Conservation (phyloP, 37 sponge, comb jelly and placozoan genomes). For the Cladorhizidae sp. region DNA sequence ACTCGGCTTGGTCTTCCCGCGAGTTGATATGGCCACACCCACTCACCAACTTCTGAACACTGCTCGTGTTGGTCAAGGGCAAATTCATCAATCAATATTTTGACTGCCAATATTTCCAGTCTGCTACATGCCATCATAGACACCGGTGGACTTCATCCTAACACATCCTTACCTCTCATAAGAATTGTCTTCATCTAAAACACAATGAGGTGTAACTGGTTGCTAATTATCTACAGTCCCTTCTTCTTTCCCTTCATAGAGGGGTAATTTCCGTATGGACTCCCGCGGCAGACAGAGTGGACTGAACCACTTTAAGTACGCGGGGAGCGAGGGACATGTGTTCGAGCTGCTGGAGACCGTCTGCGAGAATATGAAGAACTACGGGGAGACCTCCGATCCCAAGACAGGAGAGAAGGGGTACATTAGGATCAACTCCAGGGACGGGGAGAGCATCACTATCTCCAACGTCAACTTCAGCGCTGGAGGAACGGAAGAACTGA, state of each 20-base stretch:
- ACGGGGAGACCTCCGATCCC: conserved; percentile 63
- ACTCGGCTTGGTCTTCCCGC: too few species aligned
- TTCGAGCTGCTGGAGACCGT: conserved; percentile 64
- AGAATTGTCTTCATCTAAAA: too few species aligned
- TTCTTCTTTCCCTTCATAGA: conserved; percentile 9
- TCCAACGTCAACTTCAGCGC: conserved; percentile 64
- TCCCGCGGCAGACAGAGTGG: conserved; percentile 52
- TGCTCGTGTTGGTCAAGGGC: too few species aligned
- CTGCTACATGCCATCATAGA: too few species aligned
- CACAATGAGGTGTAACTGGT: too few species aligned
- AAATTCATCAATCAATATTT: too few species aligned
- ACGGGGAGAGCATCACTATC: conserved; percentile 66
- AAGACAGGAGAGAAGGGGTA: conserved; percentile 61
- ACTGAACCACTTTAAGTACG: conserved; percentile 14
- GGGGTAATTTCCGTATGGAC: conserved; percentile 61
- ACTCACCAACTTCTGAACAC: too few species aligned
- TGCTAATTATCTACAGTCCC: neutral
- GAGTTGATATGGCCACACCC: too few species aligned
- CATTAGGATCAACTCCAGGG: conserved; percentile 64
- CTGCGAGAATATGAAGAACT: conserved; percentile 69
- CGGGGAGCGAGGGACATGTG: conserved; percentile 72
- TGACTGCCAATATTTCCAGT: too few species aligned
- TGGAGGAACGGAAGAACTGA: conserved; percentile 48
- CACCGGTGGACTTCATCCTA: too few species aligned
- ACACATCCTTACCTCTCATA: too few species aligned